Base-by-base conservation (phyloP, 2,888 invertebrate genomes). In the Panopea generosa region DNA sequence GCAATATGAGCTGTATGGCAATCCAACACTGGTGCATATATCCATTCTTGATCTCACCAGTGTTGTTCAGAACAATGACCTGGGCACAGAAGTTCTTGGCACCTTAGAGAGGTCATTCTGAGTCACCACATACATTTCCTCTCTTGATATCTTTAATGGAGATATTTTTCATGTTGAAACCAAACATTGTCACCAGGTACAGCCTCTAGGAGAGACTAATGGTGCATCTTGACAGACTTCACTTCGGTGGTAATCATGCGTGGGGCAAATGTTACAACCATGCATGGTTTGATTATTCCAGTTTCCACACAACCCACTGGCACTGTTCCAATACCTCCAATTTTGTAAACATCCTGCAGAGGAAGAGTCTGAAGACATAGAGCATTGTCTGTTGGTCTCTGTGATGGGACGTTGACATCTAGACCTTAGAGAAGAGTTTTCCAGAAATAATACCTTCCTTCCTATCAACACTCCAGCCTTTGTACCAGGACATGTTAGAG, bases 1-100 rank as follows among this genome's bases (percentile, higher is more conserved):
- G 99, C 99, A 94, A 99, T 99, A 94, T 99, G 99, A 91, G 99
- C 99, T 78, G 99, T 99, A 96, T 99, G 99, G 94, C 99, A 99
- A 96, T 99, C 99, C 94, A 99, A 95, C 86, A 99, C 99, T 81
- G 99, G 99, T 82, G 99, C 98, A 94, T 99, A n/a, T n/a, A 99
- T 84, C 99, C 99, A 93, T 98, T 97, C 93, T 97, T 96, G 94
- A 99, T 99, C 94, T 99, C 98, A 92, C 99, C 99, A 86, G 99
- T 99, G 94, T 99, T 99, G 95, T 99, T 99, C 94, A 99, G 95
- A 85, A 99, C 98, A 92, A 99, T 99, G 90, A 99, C 99, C 91
- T 93, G 92, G 56, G 92, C 92, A 55, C 78, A 73, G 86, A 93
- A 93, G 24, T 53, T 68, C 11, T 84, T 86, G 47, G 90, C 86